These are phyloP conservation scores for Saguinus midas DNA, from an alignment of 2,113 vertebrate genomes.

Conservation along the genomic window DNA sequence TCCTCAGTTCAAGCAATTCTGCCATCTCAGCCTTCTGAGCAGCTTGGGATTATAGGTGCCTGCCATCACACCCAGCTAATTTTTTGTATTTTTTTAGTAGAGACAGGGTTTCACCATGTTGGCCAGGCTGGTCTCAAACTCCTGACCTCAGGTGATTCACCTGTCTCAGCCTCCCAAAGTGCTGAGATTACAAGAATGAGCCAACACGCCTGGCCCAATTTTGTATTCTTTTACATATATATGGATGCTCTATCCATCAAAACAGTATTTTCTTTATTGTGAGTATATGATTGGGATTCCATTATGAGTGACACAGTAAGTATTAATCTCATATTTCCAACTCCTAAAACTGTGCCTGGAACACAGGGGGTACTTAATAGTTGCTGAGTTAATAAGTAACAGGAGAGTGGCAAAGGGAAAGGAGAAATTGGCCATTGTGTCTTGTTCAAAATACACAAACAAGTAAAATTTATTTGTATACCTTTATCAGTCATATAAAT, in stretches of 20 bases:
- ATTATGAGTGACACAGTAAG: background rate
- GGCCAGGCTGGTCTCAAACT: too few species aligned
- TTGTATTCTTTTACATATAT: background rate
- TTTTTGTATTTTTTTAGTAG: too few species aligned
- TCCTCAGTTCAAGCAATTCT: too few species aligned
- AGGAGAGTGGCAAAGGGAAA: background rate
- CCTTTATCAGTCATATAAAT: background rate
- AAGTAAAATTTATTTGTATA: background rate
- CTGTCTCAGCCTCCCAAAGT: too few species aligned
- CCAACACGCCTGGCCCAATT: background rate
- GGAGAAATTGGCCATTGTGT: background rate
- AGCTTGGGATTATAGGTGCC: too few species aligned
- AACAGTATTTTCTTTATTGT: background rate
- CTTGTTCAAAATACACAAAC: conserved; percentile 18
- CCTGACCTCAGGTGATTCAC: too few species aligned
- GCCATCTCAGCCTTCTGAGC: too few species aligned
- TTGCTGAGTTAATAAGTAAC: conserved; percentile 9
- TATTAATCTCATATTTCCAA: background rate
- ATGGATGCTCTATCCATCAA: background rate
- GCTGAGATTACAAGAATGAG: too few species aligned
- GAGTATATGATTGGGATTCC: background rate
- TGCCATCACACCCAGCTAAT: too few species aligned
- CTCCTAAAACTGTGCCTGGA: background rate
- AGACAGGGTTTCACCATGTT: too few species aligned
- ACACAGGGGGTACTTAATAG: background rate